phyloP scores from a whole-genome alignment of 2,888 invertebrate genomes.

The Callosobruchus maculatus region DNA sequence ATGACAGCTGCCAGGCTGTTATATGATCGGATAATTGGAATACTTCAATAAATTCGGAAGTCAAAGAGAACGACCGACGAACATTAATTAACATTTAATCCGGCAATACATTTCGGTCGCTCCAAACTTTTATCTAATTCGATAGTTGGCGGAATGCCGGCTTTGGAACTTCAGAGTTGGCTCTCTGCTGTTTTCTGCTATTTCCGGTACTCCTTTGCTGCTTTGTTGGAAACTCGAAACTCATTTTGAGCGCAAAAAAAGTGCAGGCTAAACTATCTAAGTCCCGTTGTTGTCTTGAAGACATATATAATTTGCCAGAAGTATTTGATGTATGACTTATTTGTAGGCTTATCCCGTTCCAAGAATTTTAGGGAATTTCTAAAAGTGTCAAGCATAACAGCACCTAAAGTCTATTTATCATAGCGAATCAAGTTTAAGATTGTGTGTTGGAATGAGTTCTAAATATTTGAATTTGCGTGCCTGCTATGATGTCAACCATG shows the following conservation, averaged over 20 bases:
- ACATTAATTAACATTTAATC: background rate
- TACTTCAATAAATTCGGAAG: background rate
- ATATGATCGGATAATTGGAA: background rate
- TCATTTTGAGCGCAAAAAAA: background rate
- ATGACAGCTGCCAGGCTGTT: background rate
- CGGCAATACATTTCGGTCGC: background rate
- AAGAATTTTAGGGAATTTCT: no score
- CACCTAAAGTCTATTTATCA: no score
- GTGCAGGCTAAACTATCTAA: no score
- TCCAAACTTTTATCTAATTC: background rate
- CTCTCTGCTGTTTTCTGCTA: background rate
- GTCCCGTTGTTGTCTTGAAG: no score
- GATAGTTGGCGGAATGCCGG: background rate
- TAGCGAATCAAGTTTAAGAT: no score
- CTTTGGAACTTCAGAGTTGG: background rate
- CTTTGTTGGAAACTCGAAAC: background rate
- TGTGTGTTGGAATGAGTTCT: no score
- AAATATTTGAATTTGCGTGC: no score
- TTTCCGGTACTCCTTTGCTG: background rate
- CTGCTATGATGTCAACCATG: no score
- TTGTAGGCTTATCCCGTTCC: no score
- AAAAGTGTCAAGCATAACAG: no score
- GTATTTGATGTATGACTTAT: no score
- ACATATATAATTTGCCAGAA: no score
- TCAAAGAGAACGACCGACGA: background rate